Conservation (phyloP, 35 echinoderm and acorn worm genomes). For the Apostichopus californicus region DNA sequence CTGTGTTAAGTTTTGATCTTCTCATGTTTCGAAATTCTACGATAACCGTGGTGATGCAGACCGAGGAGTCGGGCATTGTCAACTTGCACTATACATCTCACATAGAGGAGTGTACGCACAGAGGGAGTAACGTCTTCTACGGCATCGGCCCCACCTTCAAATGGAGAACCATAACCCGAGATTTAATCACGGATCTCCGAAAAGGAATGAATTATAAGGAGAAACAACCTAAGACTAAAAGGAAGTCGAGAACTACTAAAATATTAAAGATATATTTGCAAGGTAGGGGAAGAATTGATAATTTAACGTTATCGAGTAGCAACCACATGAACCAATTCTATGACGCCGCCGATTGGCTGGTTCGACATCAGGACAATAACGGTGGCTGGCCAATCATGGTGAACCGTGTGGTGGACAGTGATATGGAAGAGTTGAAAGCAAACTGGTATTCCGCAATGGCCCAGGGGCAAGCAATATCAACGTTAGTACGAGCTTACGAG, state of each 20-base stretch:
- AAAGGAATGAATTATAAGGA: slow-evolving; percentile 69
- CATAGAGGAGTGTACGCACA: slow-evolving; percentile 35
- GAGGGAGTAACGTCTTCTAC: slow-evolving; percentile 60
- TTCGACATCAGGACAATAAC: slow-evolving; percentile 73
- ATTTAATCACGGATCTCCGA: slow-evolving; percentile 69
- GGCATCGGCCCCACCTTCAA: slow-evolving; percentile 64
- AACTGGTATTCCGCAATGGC: slow-evolving; percentile 95
- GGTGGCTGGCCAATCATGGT: slow-evolving; percentile 89
- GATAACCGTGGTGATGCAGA: slow-evolving; percentile 66
- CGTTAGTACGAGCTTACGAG: slow-evolving; percentile 69
- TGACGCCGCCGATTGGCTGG: slow-evolving; percentile 80
- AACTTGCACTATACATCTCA: slow-evolving; percentile 66
- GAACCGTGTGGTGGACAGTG: slow-evolving; percentile 61
- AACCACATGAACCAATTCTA: slow-evolving; percentile 86
- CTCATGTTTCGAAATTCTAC: slow-evolving; percentile 65
- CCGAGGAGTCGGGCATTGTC: slow-evolving; percentile 59
- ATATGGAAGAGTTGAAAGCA: slow-evolving; percentile 65
- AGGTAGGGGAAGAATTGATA: slow-evolving; percentile 78
- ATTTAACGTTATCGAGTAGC: slow-evolving; percentile 69
- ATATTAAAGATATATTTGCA: slow-evolving; percentile 67
- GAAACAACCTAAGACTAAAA: slow-evolving; percentile 58
- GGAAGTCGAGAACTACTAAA: slow-evolving; percentile 43
- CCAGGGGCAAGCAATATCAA: slow-evolving; percentile 92
- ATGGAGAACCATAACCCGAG: slow-evolving; percentile 81
- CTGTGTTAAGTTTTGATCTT: slow-evolving; percentile 75